phyloP scores from a whole-genome alignment of 30 jellyfish, hydroid and myxozoan genomes.

The Hydractinia echinata region DNA sequence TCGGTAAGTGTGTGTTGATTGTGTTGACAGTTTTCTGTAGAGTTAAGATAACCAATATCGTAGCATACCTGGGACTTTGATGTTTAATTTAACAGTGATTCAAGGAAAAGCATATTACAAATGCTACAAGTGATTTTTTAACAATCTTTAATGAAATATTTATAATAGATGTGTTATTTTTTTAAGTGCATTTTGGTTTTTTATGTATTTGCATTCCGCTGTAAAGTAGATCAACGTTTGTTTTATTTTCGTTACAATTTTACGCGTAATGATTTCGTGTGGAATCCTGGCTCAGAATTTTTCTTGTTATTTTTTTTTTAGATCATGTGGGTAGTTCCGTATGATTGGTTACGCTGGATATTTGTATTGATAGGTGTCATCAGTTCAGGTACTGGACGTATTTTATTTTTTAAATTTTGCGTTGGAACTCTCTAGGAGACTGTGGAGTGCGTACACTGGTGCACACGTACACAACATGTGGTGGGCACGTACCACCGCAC shows the following conservation, averaged over 20 bases:
- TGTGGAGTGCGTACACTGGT: too few species aligned
- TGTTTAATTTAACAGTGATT: too few species aligned
- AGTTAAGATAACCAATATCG: too few species aligned
- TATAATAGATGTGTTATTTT: neutral
- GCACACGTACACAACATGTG: too few species aligned
- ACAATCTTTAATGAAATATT: neutral
- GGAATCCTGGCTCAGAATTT: neutral
- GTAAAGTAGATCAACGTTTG: too few species aligned
- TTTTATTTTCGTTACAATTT: too few species aligned
- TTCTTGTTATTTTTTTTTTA: neutral
- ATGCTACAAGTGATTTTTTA: too few species aligned
- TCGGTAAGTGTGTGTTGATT: slow-evolving; percentile 51
- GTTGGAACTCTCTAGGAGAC: neutral
- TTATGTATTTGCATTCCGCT: neutral
- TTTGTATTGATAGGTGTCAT: slow-evolving; percentile 24
- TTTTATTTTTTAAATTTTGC: neutral
- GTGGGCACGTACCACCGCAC: too few species aligned
- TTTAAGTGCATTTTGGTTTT: neutral
- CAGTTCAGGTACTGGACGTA: slow-evolving; percentile 18
- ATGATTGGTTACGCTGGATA: slow-evolving; percentile 37
- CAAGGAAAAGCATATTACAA: too few species aligned
- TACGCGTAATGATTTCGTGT: too few species aligned
- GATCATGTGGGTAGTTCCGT: slow-evolving; percentile 34
- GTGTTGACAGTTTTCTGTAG: too few species aligned
- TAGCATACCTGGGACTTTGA: too few species aligned